A percentile compares a stretch with the other conserved stretches of the same genome.
Conservation (phyloP, 2,113 vertebrate species). For the Cacatua alba region DNA sequence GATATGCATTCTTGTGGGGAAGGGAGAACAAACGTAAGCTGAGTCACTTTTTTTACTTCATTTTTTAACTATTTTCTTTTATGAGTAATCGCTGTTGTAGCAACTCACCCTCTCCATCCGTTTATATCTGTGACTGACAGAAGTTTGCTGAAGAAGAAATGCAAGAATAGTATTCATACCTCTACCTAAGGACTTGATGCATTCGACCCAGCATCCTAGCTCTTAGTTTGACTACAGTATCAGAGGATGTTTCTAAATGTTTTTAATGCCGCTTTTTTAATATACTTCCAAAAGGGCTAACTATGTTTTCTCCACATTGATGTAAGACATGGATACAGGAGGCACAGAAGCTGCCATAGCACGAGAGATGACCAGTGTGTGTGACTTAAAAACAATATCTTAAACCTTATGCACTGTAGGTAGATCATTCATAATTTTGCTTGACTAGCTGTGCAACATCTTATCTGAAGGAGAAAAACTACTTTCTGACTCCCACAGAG, state of each 20-base stretch:
- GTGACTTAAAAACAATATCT: not conserved
- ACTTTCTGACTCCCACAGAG: conserved; percentile 38
- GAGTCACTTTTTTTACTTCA: not conserved
- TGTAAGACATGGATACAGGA: not conserved
- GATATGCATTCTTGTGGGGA: not conserved
- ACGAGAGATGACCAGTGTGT: not conserved
- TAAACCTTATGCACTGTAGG: conserved; percentile 17
- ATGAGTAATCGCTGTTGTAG: not conserved
- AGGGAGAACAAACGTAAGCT: not conserved
- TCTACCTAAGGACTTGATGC: not conserved
- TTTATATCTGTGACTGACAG: not conserved
- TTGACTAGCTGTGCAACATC: conserved; percentile 39
- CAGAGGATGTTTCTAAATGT: not conserved
- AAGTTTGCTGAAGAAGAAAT: conserved; percentile 6
- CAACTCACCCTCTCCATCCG: not conserved
- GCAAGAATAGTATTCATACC: not conserved
- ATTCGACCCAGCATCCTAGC: not conserved
- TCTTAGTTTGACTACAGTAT: not conserved
- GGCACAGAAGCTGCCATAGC: not conserved
- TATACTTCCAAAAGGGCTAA: not conserved
- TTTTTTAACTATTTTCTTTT: not conserved
- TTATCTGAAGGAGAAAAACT: conserved; percentile 53
- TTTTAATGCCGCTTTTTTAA: not conserved
- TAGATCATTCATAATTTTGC: conserved; percentile 57
- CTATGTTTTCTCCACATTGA: not conserved